A percentile compares a stretch with the other conserved stretches of the same genome.
Evolutionary conservation across 2,113 vertebrate species (phyloP).

Genomic region (Boleophthalmus pectinirostris): DNA sequence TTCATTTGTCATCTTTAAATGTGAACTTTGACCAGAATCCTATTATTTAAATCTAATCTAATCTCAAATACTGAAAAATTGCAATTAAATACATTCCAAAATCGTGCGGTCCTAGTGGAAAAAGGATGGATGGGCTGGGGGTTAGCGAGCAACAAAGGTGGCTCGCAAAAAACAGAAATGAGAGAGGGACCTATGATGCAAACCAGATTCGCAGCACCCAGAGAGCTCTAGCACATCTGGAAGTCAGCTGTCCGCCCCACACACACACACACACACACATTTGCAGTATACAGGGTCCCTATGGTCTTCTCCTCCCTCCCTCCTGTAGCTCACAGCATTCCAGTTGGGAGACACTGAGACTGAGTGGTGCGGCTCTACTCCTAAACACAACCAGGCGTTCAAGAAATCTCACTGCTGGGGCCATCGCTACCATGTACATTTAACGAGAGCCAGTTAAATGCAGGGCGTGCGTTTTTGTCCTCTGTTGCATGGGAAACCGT

Average conservation of each 20-base stretch:
- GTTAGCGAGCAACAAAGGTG: constrained; percentile 18
- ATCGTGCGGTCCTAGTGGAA: too few species aligned
- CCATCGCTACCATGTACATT: constrained; percentile 38
- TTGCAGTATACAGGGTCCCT: constrained; percentile 2
- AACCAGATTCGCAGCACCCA: constrained; percentile 68
- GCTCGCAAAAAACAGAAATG: constrained; percentile 29
- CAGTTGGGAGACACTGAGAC: constrained; percentile 76
- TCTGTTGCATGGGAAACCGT: constrained; percentile 15
- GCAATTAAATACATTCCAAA: too few species aligned
- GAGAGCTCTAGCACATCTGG: constrained; percentile 76
- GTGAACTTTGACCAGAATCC: too few species aligned
- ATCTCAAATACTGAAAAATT: neutral
- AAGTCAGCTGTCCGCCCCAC: constrained; percentile 76
- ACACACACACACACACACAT: constrained; percentile 27
- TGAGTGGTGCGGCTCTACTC: constrained; percentile 74
- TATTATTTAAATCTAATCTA: too few species aligned
- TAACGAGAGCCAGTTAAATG: constrained; percentile 30
- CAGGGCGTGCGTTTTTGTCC: constrained; percentile 8
- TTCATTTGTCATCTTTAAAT: too few species aligned
- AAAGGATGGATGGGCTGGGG: neutral
- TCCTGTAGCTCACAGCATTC: constrained; percentile 72
- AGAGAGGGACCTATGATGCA: constrained; percentile 65
- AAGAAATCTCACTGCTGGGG: constrained; percentile 57
- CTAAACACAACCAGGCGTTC: constrained; percentile 74
- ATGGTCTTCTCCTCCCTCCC: constrained; percentile 44